A percentile compares a stretch with the other conserved stretches of the same genome.
Evolutionary conservation across 2,888 invertebrate species (phyloP).

Genomic region (Tortrix viridana): DNA sequence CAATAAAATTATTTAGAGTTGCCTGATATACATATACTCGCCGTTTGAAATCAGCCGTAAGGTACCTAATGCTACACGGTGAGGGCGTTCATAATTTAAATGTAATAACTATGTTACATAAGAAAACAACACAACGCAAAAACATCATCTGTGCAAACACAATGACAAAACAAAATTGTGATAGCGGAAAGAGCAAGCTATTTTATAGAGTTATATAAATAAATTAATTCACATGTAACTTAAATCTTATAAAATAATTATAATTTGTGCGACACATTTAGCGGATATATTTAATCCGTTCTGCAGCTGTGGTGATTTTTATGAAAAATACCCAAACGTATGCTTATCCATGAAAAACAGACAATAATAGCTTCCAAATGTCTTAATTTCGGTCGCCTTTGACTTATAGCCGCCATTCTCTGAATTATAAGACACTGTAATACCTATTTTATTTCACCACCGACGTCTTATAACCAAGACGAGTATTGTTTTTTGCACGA

Average conservation of each 20-base stretch:
- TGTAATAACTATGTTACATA: slow-evolving; percentile 13
- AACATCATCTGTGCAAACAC: slow-evolving; percentile 20
- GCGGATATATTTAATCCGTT: no score
- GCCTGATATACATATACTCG: slow-evolving; percentile 23
- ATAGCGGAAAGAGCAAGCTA: no score
- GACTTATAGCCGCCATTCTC: no score
- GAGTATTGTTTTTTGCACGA: no score
- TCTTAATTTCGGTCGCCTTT: no score
- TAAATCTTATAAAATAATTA: slow-evolving; percentile 1
- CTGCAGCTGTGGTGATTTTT: no score
- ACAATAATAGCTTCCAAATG: no score
- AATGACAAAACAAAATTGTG: slow-evolving; percentile 1
- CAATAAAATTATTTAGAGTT: slow-evolving; percentile 25
- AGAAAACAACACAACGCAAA: slow-evolving; percentile 22
- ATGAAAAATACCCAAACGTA: no score
- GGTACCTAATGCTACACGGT: slow-evolving; percentile 11
- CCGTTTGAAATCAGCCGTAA: slow-evolving; percentile 35
- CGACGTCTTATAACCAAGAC: no score
- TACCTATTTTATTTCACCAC: no score
- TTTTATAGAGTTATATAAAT: not conserved
- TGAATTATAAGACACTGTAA: no score
- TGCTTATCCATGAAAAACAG: no score
- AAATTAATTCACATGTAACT: not conserved
- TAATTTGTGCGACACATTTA: slow-evolving; percentile 13
- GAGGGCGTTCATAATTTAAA: slow-evolving; percentile 25